Evolutionary conservation across 2,797 vertebrate genomes (phyloP), one percentile per base, ranked within the genome.

Genomic region (Argyrosomus regius): DNA sequence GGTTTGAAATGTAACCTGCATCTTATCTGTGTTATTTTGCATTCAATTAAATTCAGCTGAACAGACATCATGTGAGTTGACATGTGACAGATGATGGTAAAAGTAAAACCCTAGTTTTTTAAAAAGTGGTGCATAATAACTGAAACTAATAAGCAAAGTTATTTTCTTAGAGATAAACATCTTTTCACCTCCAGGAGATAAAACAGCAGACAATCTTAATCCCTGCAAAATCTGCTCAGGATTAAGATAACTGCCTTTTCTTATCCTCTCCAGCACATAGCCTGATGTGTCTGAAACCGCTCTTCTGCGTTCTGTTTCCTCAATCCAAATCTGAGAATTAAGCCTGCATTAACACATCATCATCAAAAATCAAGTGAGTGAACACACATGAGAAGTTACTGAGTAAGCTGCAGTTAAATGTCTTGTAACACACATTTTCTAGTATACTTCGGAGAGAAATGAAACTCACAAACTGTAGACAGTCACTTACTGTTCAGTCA

Each of bases 211-310:
- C 24, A 69, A 50, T 48, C 53, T 10, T 41, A 60, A 60, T 63
- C 56, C 22, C 35, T 31, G 18, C 17, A 46, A 79, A 69, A 78
- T 43, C 62, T 61, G 39, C 2, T 39, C 24, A 41, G 18, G 65
- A 78, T 76, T 64, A 64, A 75, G 67, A 28, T 43, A 64, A 76
- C 12, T 49, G 64, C 17, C 18, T 62, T 69, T 77, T 59, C 54
- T 58, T 62, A 8, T 43, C n/a, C 31, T 76, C n/a, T 31, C 10
- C 2, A 14, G 50, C 20, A 43, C 50, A 63, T 17, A 70, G 31
- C 16, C 39, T 52, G 10, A 59, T 57, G 78, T 66, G 50, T 48
- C 16, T 59, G 10, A 70, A 22, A 46, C 22, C 49, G 22, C 75
- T n/a, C 2, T 18, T 43, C 35, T 61, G 53, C 45, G 43, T 18